Conservation (phyloP, 2,888 invertebrate genomes). For the Ophion slaviceki region DNA sequence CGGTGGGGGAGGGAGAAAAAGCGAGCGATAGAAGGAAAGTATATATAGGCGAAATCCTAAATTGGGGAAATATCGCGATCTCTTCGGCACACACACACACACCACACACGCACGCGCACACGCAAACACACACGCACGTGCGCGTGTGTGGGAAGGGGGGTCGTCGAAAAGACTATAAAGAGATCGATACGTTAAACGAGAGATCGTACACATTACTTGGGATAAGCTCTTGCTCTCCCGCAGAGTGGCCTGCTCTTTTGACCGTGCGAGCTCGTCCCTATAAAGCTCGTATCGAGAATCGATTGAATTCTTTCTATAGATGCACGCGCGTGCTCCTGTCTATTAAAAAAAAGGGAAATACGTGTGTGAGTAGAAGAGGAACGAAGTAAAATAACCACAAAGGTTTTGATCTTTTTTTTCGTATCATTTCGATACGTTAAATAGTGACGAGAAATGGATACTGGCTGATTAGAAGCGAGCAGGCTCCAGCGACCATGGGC, state of each 20-base stretch:
- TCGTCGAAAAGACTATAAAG: slow-evolving; percentile 40
- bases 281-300: slow-evolving; percentile 66
- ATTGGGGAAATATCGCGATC: slow-evolving; percentile 43
- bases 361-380: neutral
- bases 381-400: neutral
- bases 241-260: slow-evolving; percentile 9
- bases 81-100: neutral
- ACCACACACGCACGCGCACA: neutral
- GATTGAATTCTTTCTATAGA: slow-evolving; percentile 61
- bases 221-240: slow-evolving; percentile 47
- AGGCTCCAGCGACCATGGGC: no score
- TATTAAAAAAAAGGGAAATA: neutral
- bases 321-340: slow-evolving; percentile 2
- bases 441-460: no score
- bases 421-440: no score
- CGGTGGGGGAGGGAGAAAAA: neutral
- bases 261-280: slow-evolving; percentile 30
- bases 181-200: slow-evolving; percentile 57
- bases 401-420: neutral
- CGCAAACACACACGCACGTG: neutral
- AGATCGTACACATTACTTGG: slow-evolving; percentile 62
- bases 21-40: neutral
- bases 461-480: no score
- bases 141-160: neutral
- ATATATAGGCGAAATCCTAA: slow-evolving; percentile 41